phyloP scores from a whole-genome alignment of 2,113 vertebrate species.

The Microcebus murinus region DNA sequence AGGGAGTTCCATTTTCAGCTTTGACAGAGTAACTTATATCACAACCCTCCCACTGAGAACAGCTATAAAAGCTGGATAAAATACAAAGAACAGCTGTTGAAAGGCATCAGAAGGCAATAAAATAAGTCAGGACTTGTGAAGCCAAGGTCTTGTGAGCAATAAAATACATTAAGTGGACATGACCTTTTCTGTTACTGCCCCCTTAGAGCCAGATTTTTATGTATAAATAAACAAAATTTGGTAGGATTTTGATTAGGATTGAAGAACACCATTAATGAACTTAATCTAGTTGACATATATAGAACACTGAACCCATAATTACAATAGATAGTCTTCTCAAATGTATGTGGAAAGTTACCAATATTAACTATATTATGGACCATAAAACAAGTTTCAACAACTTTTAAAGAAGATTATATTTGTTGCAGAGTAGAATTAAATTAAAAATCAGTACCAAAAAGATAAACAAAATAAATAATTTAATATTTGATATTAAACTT shows the following conservation, averaged over 20 bases:
- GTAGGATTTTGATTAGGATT: conserved; percentile 13
- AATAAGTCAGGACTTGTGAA: conserved; percentile 18
- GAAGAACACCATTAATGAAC: conserved; percentile 4
- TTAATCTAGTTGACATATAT: not conserved
- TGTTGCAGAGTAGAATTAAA: not conserved
- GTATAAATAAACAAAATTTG: not conserved
- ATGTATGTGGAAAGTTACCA: not conserved
- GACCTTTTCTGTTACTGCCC: not conserved
- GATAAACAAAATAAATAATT: not conserved
- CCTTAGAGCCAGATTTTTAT: not conserved
- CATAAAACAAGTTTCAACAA: not conserved
- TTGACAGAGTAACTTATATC: conserved; percentile 40
- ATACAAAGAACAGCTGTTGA: conserved; percentile 59
- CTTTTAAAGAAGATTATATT: conserved; percentile 20
- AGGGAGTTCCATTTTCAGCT: conserved; percentile 54
- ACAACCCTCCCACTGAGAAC: conserved; percentile 24
- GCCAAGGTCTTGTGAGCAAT: conserved; percentile 12
- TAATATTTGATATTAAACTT: conserved; percentile 8
- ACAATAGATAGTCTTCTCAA: not conserved
- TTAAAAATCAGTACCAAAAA: conserved; percentile 33
- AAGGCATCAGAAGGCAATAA: conserved; percentile 35
- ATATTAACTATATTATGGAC: not conserved
- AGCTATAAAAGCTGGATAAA: conserved; percentile 47
- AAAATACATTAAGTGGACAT: not conserved
- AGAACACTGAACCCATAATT: not conserved